Evolutionary conservation across 92 coral and sea anemone species (phyloP), one percentile per base, ranked within the genome.

Genomic region (Actinostola sp.): DNA sequence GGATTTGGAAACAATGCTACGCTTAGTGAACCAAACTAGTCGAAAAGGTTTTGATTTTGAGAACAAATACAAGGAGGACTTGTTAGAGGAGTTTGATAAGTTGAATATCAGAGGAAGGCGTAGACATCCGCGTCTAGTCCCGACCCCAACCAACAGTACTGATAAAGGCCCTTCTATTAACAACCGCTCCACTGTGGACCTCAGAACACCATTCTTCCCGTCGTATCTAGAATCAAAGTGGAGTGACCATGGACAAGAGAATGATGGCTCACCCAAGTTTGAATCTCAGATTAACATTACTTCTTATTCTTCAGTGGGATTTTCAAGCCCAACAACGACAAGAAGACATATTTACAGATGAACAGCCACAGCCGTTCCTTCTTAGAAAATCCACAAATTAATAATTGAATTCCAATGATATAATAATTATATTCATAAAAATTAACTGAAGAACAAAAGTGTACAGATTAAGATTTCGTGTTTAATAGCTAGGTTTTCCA

Each of bases 241-340:
- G 49, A 50, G 61, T 23, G 34, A 49, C 1, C 35, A 28, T 20
- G 41, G 20, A 10, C 57, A 51, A 23, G 74, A 63, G 8, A 38
- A 14, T n/a, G 5, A 13, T 10, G 53, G 32, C 41, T 55, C 66
- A 1, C 90, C 90, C 1, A 42, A 73, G 73, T 80, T 73, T 28
- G 78, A 76, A 24, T 81, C 90, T 8, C 35, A 72, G 16, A 65
- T 50, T 15, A 63, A 78, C 9, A 80, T 85, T 24, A 86, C 90
- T 0, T 73, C 86, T 0, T 85, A 85, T 62, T 80, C 86, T 4
- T 67, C 71, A 27, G 64, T 85, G 3, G 65, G 86, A 0, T 61
- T 69, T 11, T 29, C 74, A 19, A 74, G 80, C 34, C 80, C 80
- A 19, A 35, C 34, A 16, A 42, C 59, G 1, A 20, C 28, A 0